A percentile compares a stretch with the other conserved stretches of the same genome.
These are phyloP conservation scores for Lepidochrysops patricia DNA, from an alignment of 2,888 invertebrate genomes.

Conservation along the genomic window DNA sequence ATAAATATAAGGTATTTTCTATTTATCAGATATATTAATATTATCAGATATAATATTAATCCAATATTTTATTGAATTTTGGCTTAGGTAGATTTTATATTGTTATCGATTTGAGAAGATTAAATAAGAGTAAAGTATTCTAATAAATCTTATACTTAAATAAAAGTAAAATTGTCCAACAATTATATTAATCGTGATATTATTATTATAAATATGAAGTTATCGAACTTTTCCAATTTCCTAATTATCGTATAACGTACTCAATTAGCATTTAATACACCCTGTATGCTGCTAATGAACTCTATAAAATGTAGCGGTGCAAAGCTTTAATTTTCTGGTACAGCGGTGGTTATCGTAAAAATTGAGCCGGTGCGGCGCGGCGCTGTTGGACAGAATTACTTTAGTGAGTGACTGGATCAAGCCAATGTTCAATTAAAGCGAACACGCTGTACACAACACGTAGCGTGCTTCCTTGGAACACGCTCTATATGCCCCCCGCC, in stretches of 20 bases:
- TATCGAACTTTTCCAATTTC: no score
- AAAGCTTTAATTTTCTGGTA: conserved; percentile 10
- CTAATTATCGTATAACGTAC: no score
- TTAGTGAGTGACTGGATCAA: conserved; percentile 24
- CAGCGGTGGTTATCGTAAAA: conserved; percentile 5
- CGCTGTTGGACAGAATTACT: conserved; percentile 18
- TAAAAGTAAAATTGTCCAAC: no score
- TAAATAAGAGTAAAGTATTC: not conserved
- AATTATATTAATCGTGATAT: no score
- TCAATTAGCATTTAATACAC: no score
- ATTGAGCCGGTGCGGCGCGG: not conserved
- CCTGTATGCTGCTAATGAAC: not conserved
- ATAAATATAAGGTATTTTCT: not conserved
- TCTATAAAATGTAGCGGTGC: not conserved
- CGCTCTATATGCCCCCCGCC: conserved; percentile 41
- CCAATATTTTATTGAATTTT: not conserved
- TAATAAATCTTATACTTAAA: not conserved
- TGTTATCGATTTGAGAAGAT: not conserved
- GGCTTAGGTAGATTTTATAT: not conserved
- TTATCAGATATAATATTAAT: no score
- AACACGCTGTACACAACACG: conserved; percentile 38
- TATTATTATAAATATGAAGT: no score
- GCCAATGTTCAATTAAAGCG: conserved; percentile 48
- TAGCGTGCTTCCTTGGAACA: conserved; percentile 29
- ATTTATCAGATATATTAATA: not conserved